These are phyloP conservation scores for Lagria hirta DNA, from an alignment of 2,888 invertebrate genomes.

Conservation along the genomic window DNA sequence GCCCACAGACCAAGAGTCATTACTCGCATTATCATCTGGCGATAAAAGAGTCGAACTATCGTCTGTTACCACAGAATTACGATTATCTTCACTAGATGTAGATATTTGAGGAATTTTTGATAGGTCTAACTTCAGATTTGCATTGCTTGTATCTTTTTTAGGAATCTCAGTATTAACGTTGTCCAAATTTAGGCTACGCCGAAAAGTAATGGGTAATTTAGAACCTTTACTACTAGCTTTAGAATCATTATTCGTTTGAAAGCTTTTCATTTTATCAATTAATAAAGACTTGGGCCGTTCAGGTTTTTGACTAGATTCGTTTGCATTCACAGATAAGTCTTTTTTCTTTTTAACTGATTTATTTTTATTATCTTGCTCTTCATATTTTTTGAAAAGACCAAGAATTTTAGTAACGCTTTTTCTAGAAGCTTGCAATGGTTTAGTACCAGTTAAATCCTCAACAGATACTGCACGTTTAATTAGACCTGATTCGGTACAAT, in stretches of 20 bases:
- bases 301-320: slow-evolving; percentile 49
- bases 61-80: slow-evolving; percentile 54
- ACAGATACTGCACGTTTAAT: slow-evolving; percentile 73
- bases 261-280: slow-evolving; percentile 59
- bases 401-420: slow-evolving; percentile 74
- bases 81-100: slow-evolving; percentile 41
- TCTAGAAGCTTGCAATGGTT: slow-evolving; percentile 60
- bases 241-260: slow-evolving; percentile 48
- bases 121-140: slow-evolving; percentile 63
- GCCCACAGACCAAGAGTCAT: slow-evolving; percentile 68
- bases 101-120: slow-evolving; percentile 46
- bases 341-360: slow-evolving; percentile 38
- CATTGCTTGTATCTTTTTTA: slow-evolving; percentile 8
- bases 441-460: slow-evolving; percentile 61
- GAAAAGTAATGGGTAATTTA: slow-evolving; percentile 48
- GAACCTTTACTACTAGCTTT: slow-evolving; percentile 36
- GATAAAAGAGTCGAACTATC: slow-evolving; percentile 57
- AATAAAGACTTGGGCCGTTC: slow-evolving; percentile 59
- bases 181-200: slow-evolving; percentile 51
- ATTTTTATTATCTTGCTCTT: slow-evolving; percentile 57
- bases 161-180: slow-evolving; percentile 33
- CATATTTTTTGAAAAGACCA: slow-evolving; percentile 74
- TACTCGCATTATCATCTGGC: slow-evolving; percentile 61
- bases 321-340: slow-evolving; percentile 19
- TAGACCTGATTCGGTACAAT: slow-evolving; percentile 64